These are phyloP conservation scores for Ceyx margarethae DNA, from an alignment of 2,113 vertebrate species.

Conservation along the genomic window DNA sequence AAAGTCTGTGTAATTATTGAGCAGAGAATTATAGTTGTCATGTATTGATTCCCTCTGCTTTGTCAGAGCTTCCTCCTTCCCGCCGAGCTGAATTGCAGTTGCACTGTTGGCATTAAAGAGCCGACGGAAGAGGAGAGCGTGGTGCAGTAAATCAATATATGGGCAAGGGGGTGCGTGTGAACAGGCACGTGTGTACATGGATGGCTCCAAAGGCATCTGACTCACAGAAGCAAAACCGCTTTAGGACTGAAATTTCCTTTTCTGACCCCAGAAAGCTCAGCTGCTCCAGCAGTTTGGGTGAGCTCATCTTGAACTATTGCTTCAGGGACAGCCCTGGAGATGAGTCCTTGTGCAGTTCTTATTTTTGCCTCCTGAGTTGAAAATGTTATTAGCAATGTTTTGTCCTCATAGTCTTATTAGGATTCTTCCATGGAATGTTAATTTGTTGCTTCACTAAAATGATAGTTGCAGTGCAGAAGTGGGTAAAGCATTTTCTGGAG, in stretches of 20 bases:
- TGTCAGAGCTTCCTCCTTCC: not conserved
- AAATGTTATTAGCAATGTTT: not conserved
- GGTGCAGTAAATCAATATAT: not conserved
- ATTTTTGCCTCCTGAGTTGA: not conserved
- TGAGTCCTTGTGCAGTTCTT: not conserved
- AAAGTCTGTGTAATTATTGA: conserved; percentile 50
- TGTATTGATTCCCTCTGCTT: conserved; percentile 34
- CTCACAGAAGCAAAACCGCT: not conserved
- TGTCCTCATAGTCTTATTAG: not conserved
- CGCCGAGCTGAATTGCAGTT: not conserved
- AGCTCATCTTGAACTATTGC: not conserved
- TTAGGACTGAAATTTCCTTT: not conserved
- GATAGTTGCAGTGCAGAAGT: not conserved
- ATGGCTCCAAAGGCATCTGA: not conserved
- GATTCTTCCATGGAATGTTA: not conserved
- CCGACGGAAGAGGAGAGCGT: not conserved
- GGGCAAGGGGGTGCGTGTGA: not conserved
- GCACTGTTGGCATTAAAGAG: not conserved
- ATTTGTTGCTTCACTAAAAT: not conserved
- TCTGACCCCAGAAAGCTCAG: conserved; percentile 18
- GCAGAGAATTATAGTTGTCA: conserved; percentile 53
- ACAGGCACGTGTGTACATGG: not conserved
- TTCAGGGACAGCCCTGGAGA: not conserved
- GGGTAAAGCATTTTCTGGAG: not conserved
- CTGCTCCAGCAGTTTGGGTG: not conserved